phyloP scores from a whole-genome alignment of 2,888 invertebrate genomes.

The Sphecodes monilicornis region DNA sequence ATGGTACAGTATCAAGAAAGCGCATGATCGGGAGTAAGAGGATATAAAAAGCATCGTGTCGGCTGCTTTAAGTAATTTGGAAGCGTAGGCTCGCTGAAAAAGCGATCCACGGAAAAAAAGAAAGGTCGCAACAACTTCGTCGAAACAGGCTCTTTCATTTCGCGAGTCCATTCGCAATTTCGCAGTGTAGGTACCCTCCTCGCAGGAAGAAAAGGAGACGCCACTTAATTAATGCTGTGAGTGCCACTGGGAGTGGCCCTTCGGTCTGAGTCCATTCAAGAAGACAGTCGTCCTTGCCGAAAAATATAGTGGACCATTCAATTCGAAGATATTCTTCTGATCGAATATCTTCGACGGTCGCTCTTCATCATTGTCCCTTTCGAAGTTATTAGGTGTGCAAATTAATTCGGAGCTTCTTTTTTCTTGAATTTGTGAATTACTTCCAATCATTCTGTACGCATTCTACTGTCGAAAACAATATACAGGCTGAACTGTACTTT shows the following conservation, averaged over 20 bases:
- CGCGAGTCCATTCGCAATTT: constrained; percentile 29
- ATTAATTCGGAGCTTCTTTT: too few species aligned
- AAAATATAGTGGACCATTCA: constrained; percentile 46
- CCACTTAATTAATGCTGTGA: constrained; percentile 71
- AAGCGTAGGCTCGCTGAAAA: not conserved
- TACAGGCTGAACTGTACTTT: too few species aligned
- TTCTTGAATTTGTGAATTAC: not conserved
- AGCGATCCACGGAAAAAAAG: not conserved
- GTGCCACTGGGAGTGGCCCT: constrained; percentile 65
- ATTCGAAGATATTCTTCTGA: constrained; percentile 31
- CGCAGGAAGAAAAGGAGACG: constrained; percentile 60
- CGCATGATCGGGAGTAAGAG: not conserved
- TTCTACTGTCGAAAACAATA: not conserved
- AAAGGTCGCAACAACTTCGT: constrained; percentile 52
- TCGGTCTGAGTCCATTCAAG: constrained; percentile 60
- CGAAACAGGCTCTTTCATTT: constrained; percentile 57
- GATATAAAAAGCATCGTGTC: not conserved
- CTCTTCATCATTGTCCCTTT: not conserved
- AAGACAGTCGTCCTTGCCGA: constrained; percentile 61
- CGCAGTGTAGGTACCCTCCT: constrained; percentile 22
- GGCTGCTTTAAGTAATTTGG: constrained; percentile 1
- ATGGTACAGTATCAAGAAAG: not conserved
- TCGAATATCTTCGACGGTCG: not conserved
- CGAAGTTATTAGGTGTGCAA: not conserved
- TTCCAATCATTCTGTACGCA: not conserved